Evolutionary conservation across 2,113 vertebrate species (phyloP).

Genomic region (Pionites leucogaster): DNA sequence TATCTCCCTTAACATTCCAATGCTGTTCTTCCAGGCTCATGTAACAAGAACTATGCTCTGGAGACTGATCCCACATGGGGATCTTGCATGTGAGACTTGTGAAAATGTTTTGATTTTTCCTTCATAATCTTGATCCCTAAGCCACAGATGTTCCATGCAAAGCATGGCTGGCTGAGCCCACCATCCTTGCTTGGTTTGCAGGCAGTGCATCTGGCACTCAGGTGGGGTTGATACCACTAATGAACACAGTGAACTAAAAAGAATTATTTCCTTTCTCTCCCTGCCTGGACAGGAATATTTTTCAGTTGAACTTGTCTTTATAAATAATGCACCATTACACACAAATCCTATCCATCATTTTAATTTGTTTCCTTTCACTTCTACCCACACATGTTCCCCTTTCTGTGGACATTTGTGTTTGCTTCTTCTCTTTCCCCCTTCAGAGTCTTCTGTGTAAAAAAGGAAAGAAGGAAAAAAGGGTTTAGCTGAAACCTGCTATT

Average conservation of each 20-base stretch:
- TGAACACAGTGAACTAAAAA: neutral
- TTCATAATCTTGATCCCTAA: neutral
- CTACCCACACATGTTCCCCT: neutral
- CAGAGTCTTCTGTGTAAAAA: neutral
- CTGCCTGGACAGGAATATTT: constrained; percentile 31
- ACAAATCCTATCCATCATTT: constrained; percentile 47
- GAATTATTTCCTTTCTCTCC: constrained; percentile 4
- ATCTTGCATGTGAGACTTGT: neutral
- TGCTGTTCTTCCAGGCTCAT: neutral
- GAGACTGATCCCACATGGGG: neutral
- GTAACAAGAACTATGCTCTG: neutral
- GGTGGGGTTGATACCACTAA: neutral
- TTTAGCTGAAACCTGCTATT: neutral
- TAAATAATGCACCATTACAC: constrained; percentile 59
- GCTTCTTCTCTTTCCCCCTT: neutral
- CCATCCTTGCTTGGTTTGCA: neutral
- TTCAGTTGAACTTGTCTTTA: constrained; percentile 54
- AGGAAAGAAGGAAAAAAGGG: neutral
- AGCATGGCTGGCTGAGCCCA: neutral
- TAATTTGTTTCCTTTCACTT: constrained; percentile 44
- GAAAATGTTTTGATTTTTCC: neutral
- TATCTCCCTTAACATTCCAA: neutral
- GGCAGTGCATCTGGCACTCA: neutral
- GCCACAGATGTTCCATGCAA: neutral
- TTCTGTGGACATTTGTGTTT: neutral